A percentile compares a stretch with the other conserved stretches of the same genome.
These are phyloP conservation scores for Syrista parreyssii DNA, from an alignment of 2,888 invertebrate genomes.

Conservation along the genomic window DNA sequence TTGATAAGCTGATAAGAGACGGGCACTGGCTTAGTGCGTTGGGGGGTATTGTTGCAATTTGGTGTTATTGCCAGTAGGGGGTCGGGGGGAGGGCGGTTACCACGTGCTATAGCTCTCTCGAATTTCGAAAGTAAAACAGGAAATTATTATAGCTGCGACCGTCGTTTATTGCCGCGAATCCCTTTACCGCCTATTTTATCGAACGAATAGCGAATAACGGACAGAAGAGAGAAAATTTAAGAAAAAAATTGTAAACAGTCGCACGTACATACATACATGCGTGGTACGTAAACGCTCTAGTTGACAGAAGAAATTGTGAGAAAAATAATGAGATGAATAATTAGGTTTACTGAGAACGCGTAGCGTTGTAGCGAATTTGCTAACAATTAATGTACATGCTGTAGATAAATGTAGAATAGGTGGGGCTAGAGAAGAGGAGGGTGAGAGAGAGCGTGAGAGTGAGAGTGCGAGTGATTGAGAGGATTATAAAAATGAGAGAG, in stretches of 20 bases:
- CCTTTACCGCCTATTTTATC: background rate
- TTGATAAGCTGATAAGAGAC: background rate
- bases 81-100: background rate
- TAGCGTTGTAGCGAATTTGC: conserved; percentile 9
- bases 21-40: background rate
- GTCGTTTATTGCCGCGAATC: background rate
- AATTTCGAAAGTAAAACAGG: background rate
- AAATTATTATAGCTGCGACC: background rate
- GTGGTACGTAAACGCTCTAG: background rate
- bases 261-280: conserved; percentile 39
- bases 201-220: background rate
- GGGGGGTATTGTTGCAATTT: background rate
- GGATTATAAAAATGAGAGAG: background rate
- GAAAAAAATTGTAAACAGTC: conserved; percentile 31
- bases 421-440: conserved; percentile 15
- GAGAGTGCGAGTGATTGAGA: conserved; percentile 3
- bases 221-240: conserved; percentile 14
- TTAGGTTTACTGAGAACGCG: conserved; percentile 2
- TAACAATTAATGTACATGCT: conserved; percentile 10
- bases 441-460: conserved; percentile 12
- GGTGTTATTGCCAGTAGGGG: background rate
- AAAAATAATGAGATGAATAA: background rate
- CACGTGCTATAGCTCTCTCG: background rate
- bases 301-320: background rate
- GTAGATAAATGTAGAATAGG: conserved; percentile 3